Conservation (phyloP, 2,113 vertebrate genomes). For the Pelvicachromis taeniatus region DNA sequence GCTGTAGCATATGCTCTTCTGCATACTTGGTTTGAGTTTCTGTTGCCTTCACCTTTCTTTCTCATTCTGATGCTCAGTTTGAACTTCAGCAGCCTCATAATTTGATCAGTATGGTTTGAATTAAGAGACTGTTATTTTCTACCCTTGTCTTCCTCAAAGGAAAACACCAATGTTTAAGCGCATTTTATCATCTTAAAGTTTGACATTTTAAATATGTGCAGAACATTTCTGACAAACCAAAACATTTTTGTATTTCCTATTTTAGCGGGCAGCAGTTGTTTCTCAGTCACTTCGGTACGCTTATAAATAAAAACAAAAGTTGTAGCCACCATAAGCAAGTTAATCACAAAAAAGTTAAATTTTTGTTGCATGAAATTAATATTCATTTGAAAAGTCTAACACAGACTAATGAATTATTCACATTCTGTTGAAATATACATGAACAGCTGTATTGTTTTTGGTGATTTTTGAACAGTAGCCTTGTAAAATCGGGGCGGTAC, state of each 20-base stretch:
- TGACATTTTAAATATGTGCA: background rate
- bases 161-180: background rate
- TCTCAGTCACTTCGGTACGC: background rate
- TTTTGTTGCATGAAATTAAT: background rate
- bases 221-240: background rate
- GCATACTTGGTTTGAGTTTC: background rate
- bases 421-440: background rate
- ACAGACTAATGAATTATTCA: background rate
- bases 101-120: background rate
- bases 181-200: background rate
- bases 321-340: background rate
- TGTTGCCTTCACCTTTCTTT: background rate
- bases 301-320: background rate
- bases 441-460: slow-evolving; percentile 6
- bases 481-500: background rate
- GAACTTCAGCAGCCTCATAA: background rate
- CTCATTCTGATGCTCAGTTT: background rate
- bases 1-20: background rate
- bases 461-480: background rate
- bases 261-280: background rate
- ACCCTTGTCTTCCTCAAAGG: background rate
- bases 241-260: background rate
- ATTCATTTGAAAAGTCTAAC: background rate
- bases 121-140: background rate
- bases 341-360: background rate